Evolutionary conservation across 1,140 invertebrate species (phyloP).

Genomic region (Ectropis grisescens): DNA sequence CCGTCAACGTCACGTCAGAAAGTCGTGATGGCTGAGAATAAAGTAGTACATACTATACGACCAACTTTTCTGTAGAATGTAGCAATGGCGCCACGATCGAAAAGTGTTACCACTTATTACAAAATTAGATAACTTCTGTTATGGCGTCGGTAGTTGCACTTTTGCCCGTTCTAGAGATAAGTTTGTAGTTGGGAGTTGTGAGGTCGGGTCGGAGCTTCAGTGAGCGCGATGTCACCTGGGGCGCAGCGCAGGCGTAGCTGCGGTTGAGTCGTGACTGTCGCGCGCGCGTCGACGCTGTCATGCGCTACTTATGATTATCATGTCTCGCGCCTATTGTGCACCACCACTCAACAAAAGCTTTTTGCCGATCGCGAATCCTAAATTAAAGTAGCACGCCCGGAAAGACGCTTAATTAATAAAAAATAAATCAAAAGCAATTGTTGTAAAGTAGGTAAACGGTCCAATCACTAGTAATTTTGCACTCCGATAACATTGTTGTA

Average conservation of each 20-base stretch:
- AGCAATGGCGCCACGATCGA: too few species aligned
- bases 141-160: too few species aligned
- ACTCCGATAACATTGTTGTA: too few species aligned
- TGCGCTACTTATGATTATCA: slow-evolving; percentile 54
- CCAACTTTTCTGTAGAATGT: too few species aligned
- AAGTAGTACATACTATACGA: too few species aligned
- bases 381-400: slow-evolving; percentile 5
- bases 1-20: slow-evolving; percentile 27
- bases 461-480: too few species aligned
- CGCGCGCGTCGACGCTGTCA: slow-evolving; percentile 43
- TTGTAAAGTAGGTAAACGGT: too few species aligned
- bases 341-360: slow-evolving; percentile 11
- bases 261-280: slow-evolving; percentile 37
- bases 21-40: slow-evolving; percentile 41
- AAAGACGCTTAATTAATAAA: slow-evolving; percentile 13
- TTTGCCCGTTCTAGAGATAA: too few species aligned
- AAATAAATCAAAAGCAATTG: slow-evolving; percentile 2
- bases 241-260: slow-evolving; percentile 12
- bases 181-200: too few species aligned
- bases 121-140: too few species aligned
- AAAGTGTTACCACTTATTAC: too few species aligned
- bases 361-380: slow-evolving; percentile 9
- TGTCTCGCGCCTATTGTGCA: slow-evolving; percentile 25
- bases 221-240: slow-evolving; percentile 26
- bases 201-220: slow-evolving; percentile 12